Percentiles rank a stretch among this genome's conserved stretches.
Evolutionary conservation across 2,113 vertebrate species (phyloP).

Genomic region (Rhea pennata): DNA sequence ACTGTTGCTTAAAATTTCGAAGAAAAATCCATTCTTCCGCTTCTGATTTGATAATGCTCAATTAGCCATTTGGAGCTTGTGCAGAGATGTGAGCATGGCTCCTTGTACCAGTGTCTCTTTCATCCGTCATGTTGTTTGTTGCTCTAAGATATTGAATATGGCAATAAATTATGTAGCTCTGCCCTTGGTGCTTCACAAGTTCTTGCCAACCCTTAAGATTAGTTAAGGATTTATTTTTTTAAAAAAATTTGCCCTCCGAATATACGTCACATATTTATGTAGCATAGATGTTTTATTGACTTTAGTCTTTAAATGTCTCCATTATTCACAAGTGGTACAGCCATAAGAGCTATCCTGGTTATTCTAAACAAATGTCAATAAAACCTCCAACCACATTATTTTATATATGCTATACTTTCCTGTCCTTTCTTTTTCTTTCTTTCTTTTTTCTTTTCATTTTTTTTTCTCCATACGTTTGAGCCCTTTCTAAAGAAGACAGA

Average conservation of each 20-base stretch:
- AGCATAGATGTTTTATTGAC: background rate
- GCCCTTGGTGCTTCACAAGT: background rate
- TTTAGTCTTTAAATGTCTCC: background rate
- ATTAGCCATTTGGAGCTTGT: background rate
- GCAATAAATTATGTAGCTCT: background rate
- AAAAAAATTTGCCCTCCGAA: background rate
- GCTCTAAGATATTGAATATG: rapidly evolving
- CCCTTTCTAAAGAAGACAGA: background rate
- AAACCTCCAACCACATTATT: background rate
- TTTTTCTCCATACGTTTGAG: background rate
- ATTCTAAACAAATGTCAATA: background rate
- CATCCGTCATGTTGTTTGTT: background rate
- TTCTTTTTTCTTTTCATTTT: background rate
- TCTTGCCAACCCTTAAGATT: background rate
- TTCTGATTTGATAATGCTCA: background rate
- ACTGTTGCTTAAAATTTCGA: background rate
- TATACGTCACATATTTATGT: background rate
- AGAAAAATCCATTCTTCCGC: background rate
- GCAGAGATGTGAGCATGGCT: background rate
- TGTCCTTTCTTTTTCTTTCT: background rate
- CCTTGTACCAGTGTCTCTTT: background rate
- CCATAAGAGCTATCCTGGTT: background rate
- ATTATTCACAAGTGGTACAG: background rate
- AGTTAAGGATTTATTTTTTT: background rate
- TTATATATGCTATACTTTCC: background rate